These are phyloP conservation scores for Cryptotermes secundus DNA, from an alignment of 1,140 invertebrate genomes.

Conservation along the genomic window DNA sequence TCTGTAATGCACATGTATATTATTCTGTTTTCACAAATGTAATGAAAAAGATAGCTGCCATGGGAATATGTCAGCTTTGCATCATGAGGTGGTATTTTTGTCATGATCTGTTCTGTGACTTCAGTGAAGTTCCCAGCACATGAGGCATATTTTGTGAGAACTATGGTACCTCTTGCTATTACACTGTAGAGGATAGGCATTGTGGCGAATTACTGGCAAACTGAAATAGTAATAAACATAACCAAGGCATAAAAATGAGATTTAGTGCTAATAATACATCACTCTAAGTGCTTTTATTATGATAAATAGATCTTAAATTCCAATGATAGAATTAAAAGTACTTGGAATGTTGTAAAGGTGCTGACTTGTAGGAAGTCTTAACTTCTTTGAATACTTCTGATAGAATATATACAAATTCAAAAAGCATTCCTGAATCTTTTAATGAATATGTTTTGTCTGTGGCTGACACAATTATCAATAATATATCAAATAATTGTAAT, in stretches of 20 bases:
- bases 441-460: too few species aligned
- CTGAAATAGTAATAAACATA: background rate
- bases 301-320: background rate
- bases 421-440: too few species aligned
- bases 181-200: slow-evolving; percentile 91
- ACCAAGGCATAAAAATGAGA: too few species aligned
- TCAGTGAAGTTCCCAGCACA: slow-evolving; percentile 92
- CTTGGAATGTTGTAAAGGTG: background rate
- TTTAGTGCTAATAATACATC: too few species aligned
- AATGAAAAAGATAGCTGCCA: slow-evolving; percentile 90
- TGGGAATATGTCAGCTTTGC: slow-evolving; percentile 90
- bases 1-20: slow-evolving; percentile 94
- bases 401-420: too few species aligned
- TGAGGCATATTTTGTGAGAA: slow-evolving; percentile 85
- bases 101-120: slow-evolving; percentile 87
- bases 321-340: too few species aligned
- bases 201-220: slow-evolving; percentile 20
- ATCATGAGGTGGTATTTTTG: slow-evolving; percentile 80
- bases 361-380: too few species aligned
- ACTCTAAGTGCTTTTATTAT: too few species aligned
- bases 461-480: too few species aligned
- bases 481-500: too few species aligned
- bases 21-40: slow-evolving; percentile 81
- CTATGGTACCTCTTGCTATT: slow-evolving; percentile 79
- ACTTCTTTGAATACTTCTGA: too few species aligned